Conservation (phyloP, 2,113 vertebrate species). For the Aspidoscelis tigris region DNA sequence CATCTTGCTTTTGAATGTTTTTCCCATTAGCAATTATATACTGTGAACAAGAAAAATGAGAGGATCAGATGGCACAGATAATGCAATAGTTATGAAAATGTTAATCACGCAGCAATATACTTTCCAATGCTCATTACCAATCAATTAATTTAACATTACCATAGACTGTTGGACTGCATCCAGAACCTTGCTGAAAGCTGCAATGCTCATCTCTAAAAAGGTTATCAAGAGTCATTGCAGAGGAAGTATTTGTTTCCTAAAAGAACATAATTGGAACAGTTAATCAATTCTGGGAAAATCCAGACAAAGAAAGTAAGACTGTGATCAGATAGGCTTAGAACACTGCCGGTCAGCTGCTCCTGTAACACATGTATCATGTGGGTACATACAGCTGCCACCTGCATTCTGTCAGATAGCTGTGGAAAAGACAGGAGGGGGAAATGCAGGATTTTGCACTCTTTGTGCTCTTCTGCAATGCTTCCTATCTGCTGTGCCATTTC, state of each 20-base stretch:
- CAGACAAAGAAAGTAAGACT: not conserved
- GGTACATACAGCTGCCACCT: no score
- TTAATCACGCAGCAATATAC: not conserved
- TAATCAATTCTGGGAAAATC: not conserved
- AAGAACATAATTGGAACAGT: slow-evolving; percentile 6
- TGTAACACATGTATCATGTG: no score
- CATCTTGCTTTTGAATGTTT: not conserved
- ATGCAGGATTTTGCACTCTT: no score
- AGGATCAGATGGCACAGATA: not conserved
- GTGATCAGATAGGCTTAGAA: no score
- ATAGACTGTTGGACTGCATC: not conserved
- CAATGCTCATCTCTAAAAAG: not conserved
- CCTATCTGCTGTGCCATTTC: no score
- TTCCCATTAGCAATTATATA: not conserved
- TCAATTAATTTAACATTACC: slow-evolving; percentile 15
- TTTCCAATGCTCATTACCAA: slow-evolving; percentile 31
- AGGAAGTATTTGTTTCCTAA: not conserved
- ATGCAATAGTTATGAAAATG: no score
- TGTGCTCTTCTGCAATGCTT: no score
- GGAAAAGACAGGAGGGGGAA: no score
- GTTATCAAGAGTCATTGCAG: not conserved
- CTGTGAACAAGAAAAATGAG: not conserved
- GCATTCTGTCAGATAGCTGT: no score
- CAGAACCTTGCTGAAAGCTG: not conserved
- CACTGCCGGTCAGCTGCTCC: no score